Evolutionary conservation across 2,797 vertebrate species (phyloP), one percentile per base, ranked within the genome.

Genomic region (Tympanoctomys barrerae): DNA sequence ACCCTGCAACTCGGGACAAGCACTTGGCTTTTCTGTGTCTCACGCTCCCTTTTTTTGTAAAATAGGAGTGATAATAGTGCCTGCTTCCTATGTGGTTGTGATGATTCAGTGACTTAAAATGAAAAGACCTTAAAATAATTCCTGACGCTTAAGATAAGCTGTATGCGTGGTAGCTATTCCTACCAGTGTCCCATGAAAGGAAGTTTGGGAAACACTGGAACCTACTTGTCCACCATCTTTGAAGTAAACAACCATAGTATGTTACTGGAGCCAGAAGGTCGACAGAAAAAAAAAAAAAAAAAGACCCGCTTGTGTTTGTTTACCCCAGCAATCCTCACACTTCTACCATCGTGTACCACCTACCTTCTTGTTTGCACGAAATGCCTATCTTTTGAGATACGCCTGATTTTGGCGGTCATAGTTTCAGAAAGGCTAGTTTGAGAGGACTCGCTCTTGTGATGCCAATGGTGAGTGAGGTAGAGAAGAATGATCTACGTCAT

Each of bases 1-100:
- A 80, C 39, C 14, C 3, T 4, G 77, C 66, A 54, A 75, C 33
- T 52, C 52, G 46, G n/a, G 61, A 49, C 18, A 64, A 75, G 26
- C n/a, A 14, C 7, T 59, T 91, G 54, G 64, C 49, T 39, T 22
- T 39, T 52, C 42, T 1, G 6, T 85, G 70, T 59, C 80, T 95
- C 90, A 68, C 77, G 90, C 90, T 95, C 81, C 61, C 21, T 92
- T 66, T 92, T 66, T 79, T 57, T 93, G 66, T 33, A 95, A 96
- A 93, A 82, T 78, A 73, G 28, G 36, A 62, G 77, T 49, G 31
- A 26, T 57, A 52, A n/a, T 13, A 70, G 11, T 10, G 39, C 46
- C 39, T 75, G 22, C 9, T 75, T 94, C 46, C 8, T 10, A 92
- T n/a, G 28, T 52, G 57, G 22, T 8, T n/a, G 22, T 90, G 70